phyloP scores from a whole-genome alignment of 2,113 vertebrate genomes.

The Todiramphus chloris region DNA sequence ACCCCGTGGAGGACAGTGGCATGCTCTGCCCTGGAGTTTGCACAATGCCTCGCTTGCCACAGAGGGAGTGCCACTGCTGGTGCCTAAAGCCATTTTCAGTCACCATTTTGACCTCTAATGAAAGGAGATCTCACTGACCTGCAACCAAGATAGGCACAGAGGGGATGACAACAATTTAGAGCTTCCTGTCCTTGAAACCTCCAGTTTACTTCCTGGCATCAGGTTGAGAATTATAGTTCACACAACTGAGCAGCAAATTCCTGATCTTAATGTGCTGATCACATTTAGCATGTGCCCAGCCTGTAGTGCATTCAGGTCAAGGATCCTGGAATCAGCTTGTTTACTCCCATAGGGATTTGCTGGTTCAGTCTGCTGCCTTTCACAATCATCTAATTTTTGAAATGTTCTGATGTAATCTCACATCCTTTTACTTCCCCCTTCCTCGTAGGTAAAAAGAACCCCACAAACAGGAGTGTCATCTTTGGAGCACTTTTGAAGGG shows the following conservation, averaged over 20 bases:
- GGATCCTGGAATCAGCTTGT: background rate
- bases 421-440: background rate
- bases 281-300: background rate
- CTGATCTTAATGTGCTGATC: conserved; percentile 1
- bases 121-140: conserved; percentile 7
- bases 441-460: background rate
- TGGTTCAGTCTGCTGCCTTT: background rate
- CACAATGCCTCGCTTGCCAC: accelerated
- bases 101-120: background rate
- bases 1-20: accelerated
- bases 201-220: conserved; percentile 1
- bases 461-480: background rate
- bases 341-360: background rate
- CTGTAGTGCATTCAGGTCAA: background rate
- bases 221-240: background rate
- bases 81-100: background rate
- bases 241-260: conserved; percentile 9
- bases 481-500: background rate
- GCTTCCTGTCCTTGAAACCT: conserved; percentile 45
- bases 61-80: background rate
- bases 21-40: background rate
- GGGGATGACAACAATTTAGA: background rate
- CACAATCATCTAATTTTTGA: background rate
- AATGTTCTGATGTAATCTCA: background rate
- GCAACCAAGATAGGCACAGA: background rate